Evolutionary conservation across 2,113 vertebrate genomes (phyloP).

Genomic region (Labeo rohita): DNA sequence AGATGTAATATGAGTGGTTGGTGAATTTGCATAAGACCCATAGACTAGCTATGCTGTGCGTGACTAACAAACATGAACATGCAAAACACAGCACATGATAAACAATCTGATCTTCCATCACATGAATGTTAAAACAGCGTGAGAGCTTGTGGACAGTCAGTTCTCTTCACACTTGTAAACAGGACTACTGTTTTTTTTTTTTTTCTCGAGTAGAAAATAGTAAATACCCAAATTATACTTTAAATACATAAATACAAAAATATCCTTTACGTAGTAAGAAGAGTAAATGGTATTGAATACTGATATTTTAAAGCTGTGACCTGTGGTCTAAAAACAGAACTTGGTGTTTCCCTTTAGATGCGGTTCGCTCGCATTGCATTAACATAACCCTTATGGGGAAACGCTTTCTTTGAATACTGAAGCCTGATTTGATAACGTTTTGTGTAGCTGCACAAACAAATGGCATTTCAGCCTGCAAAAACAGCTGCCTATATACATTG

Average conservation of each 20-base stretch:
- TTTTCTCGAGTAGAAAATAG: not conserved
- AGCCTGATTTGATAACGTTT: too few species aligned
- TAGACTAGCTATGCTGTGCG: not conserved
- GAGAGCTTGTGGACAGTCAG: not conserved
- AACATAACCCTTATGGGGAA: too few species aligned
- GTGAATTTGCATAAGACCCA: conserved; percentile 1
- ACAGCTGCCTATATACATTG: too few species aligned
- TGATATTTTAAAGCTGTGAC: not conserved
- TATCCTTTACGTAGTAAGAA: too few species aligned
- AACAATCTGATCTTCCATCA: not conserved
- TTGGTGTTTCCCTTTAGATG: not conserved
- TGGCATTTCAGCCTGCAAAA: too few species aligned
- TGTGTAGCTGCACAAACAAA: too few species aligned
- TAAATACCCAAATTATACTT: too few species aligned
- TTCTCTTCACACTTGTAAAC: not conserved
- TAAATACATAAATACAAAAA: too few species aligned
- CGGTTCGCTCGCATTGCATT: too few species aligned
- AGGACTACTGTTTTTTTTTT: not conserved
- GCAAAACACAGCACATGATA: not conserved
- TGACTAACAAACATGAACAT: not conserved
- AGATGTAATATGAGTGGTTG: not conserved
- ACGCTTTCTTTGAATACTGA: too few species aligned
- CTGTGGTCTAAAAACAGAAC: not conserved
- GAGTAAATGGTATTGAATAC: too few species aligned
- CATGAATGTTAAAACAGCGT: not conserved